Evolutionary conservation across 2,888 invertebrate species (phyloP).

Genomic region (Drosophila paracracens): DNA sequence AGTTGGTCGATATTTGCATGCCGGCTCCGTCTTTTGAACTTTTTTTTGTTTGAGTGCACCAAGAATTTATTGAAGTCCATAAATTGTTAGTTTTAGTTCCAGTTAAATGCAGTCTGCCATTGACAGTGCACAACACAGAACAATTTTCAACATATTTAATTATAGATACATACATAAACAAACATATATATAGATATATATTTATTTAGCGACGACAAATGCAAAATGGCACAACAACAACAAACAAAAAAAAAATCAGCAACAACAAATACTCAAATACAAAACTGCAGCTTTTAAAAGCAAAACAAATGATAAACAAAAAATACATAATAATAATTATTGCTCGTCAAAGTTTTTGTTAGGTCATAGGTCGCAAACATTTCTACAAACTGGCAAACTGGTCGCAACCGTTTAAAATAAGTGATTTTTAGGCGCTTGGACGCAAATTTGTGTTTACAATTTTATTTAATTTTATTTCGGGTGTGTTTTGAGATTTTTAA

Average conservation of each 20-base stretch:
- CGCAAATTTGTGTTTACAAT: conserved; percentile 27
- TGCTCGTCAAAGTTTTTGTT: conserved; percentile 71
- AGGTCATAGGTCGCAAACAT: conserved; percentile 71
- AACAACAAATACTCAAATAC: conserved; percentile 62
- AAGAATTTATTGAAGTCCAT: conserved; percentile 65
- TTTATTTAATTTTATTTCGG: conserved; percentile 32
- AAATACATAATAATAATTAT: conserved; percentile 52
- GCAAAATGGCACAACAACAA: conserved; percentile 65
- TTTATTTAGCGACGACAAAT: conserved; percentile 57
- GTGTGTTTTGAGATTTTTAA: conserved; percentile 24
- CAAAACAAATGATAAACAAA: conserved; percentile 32
- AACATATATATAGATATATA: conserved; percentile 42
- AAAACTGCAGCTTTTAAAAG: conserved; percentile 35
- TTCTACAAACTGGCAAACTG: conserved; percentile 59
- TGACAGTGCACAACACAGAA: conserved; percentile 53
- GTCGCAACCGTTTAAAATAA: conserved; percentile 54
- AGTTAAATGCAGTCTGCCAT: conserved; percentile 49
- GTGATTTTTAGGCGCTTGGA: conserved; percentile 74
- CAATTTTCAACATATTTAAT: conserved; percentile 45
- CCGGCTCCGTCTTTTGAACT: conserved; percentile 86
- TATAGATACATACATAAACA: conserved; percentile 50
- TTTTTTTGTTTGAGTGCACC: conserved; percentile 67
- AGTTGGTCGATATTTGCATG: conserved; percentile 86
- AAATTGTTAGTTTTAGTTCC: conserved; percentile 56
- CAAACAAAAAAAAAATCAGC: conserved; percentile 37